These are phyloP conservation scores for Porites australiensis DNA, from an alignment of 64 coral and sea anemone genomes.

Conservation along the genomic window DNA sequence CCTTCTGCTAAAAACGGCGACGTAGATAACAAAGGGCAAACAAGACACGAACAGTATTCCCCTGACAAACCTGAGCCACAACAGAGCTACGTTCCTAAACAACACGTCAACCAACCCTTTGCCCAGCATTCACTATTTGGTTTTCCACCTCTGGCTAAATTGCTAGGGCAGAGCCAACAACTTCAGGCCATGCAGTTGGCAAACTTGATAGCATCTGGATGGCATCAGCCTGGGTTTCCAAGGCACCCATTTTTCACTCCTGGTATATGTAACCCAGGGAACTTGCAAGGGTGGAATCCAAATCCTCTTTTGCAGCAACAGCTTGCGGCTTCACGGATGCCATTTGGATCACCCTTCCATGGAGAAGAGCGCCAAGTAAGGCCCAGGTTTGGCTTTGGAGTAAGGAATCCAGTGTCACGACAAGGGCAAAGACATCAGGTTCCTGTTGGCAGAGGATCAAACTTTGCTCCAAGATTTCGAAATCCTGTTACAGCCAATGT, in stretches of 20 bases:
- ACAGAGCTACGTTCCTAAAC: neutral
- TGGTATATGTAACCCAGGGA: neutral
- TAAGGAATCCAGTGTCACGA: neutral
- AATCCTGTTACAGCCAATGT: neutral
- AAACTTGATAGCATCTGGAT: neutral
- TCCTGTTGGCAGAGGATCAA: neutral
- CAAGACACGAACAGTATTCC: no score
- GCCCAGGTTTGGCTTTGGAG: neutral
- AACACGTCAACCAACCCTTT: neutral
- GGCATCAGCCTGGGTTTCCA: slow-evolving; percentile 11
- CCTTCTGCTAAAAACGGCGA: no score
- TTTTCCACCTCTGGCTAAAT: neutral
- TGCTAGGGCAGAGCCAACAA: neutral
- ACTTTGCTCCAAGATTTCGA: slow-evolving; percentile 2
- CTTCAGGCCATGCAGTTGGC: neutral
- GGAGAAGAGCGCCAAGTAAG: neutral
- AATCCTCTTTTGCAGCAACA: neutral
- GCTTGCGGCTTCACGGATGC: neutral
- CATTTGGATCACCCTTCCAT: slow-evolving; percentile 3
- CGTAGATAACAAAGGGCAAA: no score
- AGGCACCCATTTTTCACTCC: neutral
- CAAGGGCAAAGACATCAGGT: neutral
- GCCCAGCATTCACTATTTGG: neutral
- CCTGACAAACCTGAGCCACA: neutral
- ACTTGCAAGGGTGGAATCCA: slow-evolving; percentile 5